Evolutionary conservation across 2,888 invertebrate species (phyloP).

Genomic region (Heteropelma amictum): DNA sequence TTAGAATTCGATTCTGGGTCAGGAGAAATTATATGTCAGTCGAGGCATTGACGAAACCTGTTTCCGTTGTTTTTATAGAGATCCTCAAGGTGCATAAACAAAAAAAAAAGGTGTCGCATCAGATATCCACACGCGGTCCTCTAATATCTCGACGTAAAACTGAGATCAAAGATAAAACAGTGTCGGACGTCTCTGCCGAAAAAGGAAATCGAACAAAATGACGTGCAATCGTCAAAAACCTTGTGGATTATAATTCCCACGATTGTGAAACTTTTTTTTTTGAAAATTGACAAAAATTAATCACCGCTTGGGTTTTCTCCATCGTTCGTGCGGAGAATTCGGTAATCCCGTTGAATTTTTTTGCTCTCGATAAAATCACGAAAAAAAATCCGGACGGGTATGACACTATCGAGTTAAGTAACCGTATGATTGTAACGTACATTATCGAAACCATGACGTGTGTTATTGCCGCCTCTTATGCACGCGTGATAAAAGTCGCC

Average conservation of each 20-base stretch:
- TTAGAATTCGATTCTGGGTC: slow-evolving; percentile 66
- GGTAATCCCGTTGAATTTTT: slow-evolving; percentile 12
- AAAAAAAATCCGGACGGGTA: slow-evolving; percentile 47
- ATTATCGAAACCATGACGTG: slow-evolving; percentile 28
- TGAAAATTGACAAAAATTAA: too few species aligned
- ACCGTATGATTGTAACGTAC: slow-evolving; percentile 19
- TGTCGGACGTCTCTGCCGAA: background rate
- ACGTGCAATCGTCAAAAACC: too few species aligned
- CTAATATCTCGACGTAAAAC: background rate
- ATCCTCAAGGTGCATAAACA: background rate
- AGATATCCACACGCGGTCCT: too few species aligned
- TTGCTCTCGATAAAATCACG: slow-evolving; percentile 22
- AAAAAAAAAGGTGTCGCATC: slow-evolving; percentile 45
- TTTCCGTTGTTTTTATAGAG: slow-evolving; percentile 61
- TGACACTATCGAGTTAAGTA: slow-evolving; percentile 45
- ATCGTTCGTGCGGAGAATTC: too few species aligned
- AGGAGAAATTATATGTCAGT: slow-evolving; percentile 71
- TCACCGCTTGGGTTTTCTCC: too few species aligned
- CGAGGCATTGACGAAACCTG: slow-evolving; percentile 67
- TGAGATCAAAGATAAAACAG: background rate
- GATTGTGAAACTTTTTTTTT: too few species aligned
- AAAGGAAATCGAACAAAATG: background rate
- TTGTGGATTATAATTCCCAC: too few species aligned
- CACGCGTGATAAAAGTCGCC: slow-evolving; percentile 14
- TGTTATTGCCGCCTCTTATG: slow-evolving; percentile 30